Conservation (phyloP, 2,113 vertebrate species). For the Lasiurus cinereus region DNA sequence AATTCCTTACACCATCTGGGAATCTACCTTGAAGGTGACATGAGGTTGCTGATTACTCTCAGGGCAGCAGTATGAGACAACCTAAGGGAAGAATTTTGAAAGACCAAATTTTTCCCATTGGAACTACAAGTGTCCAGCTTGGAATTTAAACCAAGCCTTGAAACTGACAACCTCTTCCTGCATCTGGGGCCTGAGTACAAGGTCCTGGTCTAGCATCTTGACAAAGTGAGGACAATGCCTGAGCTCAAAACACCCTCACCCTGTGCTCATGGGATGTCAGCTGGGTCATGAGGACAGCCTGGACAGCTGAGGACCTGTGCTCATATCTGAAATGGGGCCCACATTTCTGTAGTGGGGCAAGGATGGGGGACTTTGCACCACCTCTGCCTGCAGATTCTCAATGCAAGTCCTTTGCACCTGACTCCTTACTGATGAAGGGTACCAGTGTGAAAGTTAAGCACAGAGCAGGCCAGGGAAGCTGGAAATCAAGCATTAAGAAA, state of each 20-base stretch:
- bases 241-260: not conserved
- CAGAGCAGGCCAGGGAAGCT: not conserved
- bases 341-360: not conserved
- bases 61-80: not conserved
- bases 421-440: not conserved
- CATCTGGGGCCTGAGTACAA: not conserved
- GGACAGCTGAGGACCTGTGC: not conserved
- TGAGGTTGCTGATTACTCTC: not conserved
- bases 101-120: not conserved
- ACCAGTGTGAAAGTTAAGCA: not conserved
- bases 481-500: not conserved
- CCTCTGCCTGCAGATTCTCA: not conserved
- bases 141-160: conserved; percentile 42
- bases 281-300: not conserved
- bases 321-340: not conserved
- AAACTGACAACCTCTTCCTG: not conserved
- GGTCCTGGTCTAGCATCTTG: not conserved
- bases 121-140: not conserved
- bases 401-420: not conserved
- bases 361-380: not conserved
- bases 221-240: not conserved
- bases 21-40: not conserved
- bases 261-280: not conserved
- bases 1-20: not conserved
- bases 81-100: not conserved